Base-by-base conservation (phyloP, 35 echinoderm and acorn worm species). In the Patiria miniata region DNA sequence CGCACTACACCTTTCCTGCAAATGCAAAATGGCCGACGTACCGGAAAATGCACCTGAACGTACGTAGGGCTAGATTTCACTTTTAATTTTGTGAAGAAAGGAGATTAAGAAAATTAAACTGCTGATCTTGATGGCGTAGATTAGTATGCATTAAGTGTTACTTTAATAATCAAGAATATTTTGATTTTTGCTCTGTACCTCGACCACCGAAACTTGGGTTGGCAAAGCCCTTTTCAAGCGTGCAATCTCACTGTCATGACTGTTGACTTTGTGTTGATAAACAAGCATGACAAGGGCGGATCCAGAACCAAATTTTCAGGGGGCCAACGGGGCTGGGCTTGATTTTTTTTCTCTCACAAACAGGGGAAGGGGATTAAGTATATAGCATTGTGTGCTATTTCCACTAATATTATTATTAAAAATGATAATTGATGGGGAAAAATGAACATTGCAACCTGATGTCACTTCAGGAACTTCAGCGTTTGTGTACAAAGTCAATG, bases 11-110 rank as follows among this genome's bases (percentile, higher is more conserved):
- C 19, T 60, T 26, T 60, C 19, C 57, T 60, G 28, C 7, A n/a
- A n/a, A n/a, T 14, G 57, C 57, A 82, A 82, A 36, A 84, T 84
- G 82, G 44, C 82, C 39, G 82, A 84, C 44, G 82, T 84, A 36
- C 82, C 82, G 4, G 82, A 84, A 84, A 84, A 84, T 56, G 82
- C 82, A 19, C 82, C 82, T 58, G 82, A 84, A 68, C 82, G 82
- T 84, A 61, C 57, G 82, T 56, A 18, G 39, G 18, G 16, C 15
- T 39, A 21, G 1, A n/a, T 84, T 54, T 15, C n/a, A n/a, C 23
- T 57, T 84, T 84, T 68, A 57, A 21, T 65, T 8, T 32, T 68
- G 81, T 57, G 0, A 33, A 23, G 30, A 36, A 37, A 36, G 6
- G 19, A 37, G 42, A 36, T 84, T 36, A 12, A 57, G 29, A 15